Base-by-base conservation (phyloP, 2,113 vertebrate genomes). In the Theristicus caerulescens region DNA sequence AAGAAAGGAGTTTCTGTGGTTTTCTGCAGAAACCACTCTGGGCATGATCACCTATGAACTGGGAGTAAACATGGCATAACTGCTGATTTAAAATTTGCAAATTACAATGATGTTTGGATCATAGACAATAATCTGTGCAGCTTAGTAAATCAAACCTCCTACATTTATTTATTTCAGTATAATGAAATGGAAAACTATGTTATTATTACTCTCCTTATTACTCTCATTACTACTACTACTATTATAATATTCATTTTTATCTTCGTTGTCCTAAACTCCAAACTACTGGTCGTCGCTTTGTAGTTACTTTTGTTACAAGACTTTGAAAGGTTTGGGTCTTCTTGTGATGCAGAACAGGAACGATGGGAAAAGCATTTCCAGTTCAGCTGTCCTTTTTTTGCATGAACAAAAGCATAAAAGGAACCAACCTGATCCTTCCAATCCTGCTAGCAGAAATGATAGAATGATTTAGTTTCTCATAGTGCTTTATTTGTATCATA, bases 401-500 rank as follows among this genome's bases (percentile, higher is more conserved):
- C 15, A 52, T 69, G 46, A 87, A 57, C 21, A 62, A 87, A 89
- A 7, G 4, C 44, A 54, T 84, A 62, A 70, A 78, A 87, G 82
- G 27, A 74, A 20, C 38, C 13, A 42, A 49, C 44, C 29, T 70
- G 47, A 71, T 90, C 19, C 25, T 89, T 89, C 19, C 40, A 57
- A 19, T 85, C 83, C 38, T 82, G 18, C 73, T 64, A 76, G 47
- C 29, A 88, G 73, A 91, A 94, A 92, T 72, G 17, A n/a, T 64
- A 82, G 78, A 91, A 89, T 86, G 31, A 87, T 95, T 88, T 96
- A 55, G 52, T 91, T 92, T 91, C 84, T 81, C 7, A 9, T 58
- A 34, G 40, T 80, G 27, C 77, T 91, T 91, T 91, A 87, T 94
- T 95, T 89, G 47, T 96, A 65, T 69, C 7, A 5, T 91, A 88